Evolutionary conservation across 2,113 vertebrate genomes (phyloP).

Genomic region (Cryptotis parvus): DNA sequence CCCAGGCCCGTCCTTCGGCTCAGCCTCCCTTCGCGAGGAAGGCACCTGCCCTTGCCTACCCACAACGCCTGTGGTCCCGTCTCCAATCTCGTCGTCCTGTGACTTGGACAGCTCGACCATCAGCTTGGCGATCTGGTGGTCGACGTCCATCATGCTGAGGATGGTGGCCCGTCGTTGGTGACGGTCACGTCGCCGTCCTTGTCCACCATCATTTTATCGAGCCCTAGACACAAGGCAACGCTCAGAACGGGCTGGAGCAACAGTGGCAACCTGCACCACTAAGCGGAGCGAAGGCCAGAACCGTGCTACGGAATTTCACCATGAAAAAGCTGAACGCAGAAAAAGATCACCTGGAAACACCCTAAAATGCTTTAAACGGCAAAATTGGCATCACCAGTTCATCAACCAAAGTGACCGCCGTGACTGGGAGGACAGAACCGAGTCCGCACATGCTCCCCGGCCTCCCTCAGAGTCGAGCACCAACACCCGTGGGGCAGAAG

Average conservation of each 20-base stretch:
- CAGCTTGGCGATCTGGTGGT: slow-evolving; percentile 98
- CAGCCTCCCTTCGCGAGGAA: too few species aligned
- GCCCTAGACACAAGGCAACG: slow-evolving; percentile 85
- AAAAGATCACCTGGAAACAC: neutral
- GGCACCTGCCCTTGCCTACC: slow-evolving; percentile 88
- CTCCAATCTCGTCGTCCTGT: slow-evolving; percentile 99
- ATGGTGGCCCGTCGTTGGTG: slow-evolving; percentile 99
- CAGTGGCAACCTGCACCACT: neutral
- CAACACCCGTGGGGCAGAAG: too few species aligned
- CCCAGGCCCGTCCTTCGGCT: too few species aligned
- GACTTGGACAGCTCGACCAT: slow-evolving; percentile 99
- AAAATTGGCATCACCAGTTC: neutral
- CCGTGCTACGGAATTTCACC: neutral
- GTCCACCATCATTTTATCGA: slow-evolving; percentile 99
- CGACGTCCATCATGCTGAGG: slow-evolving; percentile 98
- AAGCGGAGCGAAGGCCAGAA: neutral
- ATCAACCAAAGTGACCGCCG: neutral
- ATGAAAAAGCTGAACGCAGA: neutral
- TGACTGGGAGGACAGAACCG: neutral
- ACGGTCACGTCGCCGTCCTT: slow-evolving; percentile 98
- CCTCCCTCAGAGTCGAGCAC: too few species aligned
- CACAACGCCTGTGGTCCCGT: slow-evolving; percentile 99
- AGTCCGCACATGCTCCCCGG: too few species aligned
- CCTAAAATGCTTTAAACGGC: neutral
- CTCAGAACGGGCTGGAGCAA: neutral